A percentile compares a stretch with the other conserved stretches of the same genome.
phyloP scores from a whole-genome alignment of 2,797 vertebrate species.

The Hephaestus fuliginosus region DNA sequence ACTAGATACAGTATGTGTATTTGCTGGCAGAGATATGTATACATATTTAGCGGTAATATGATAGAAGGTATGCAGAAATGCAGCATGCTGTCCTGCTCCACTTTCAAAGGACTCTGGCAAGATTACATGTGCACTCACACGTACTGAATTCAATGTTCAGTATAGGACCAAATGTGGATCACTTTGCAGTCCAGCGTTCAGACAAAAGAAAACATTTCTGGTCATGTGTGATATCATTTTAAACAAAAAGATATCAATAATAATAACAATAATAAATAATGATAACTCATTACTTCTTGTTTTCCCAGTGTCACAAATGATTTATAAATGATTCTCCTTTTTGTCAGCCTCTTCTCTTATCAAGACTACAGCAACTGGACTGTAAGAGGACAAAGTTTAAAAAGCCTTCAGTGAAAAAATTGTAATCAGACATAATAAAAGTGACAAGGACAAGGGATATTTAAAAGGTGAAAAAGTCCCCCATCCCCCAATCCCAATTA shows the following conservation, averaged over 20 bases:
- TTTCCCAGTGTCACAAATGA: not conserved
- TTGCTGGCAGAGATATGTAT: not conserved
- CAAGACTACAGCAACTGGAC: no score
- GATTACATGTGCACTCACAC: slow-evolving; percentile 3
- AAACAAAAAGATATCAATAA: not conserved
- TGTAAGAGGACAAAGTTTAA: no score
- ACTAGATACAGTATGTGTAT: not conserved
- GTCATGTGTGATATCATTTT: not conserved
- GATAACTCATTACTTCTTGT: not conserved
- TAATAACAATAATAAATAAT: no score
- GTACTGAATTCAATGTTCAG: not conserved
- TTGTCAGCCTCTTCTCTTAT: no score
- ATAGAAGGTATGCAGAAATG: not conserved
- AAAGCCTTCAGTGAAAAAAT: no score
- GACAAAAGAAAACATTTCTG: not conserved
- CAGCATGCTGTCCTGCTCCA: not conserved
- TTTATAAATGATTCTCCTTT: not conserved
- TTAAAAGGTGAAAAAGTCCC: no score
- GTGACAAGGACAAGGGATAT: no score
- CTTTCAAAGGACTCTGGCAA: slow-evolving; percentile 1
- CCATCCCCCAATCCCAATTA: no score
- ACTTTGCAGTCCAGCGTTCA: not conserved
- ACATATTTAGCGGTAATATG: not conserved
- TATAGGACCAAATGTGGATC: not conserved
- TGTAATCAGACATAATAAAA: no score